A percentile compares a stretch with the other conserved stretches of the same genome.
phyloP scores from a whole-genome alignment of 2,113 vertebrate species.

The Glareola pratincola region DNA sequence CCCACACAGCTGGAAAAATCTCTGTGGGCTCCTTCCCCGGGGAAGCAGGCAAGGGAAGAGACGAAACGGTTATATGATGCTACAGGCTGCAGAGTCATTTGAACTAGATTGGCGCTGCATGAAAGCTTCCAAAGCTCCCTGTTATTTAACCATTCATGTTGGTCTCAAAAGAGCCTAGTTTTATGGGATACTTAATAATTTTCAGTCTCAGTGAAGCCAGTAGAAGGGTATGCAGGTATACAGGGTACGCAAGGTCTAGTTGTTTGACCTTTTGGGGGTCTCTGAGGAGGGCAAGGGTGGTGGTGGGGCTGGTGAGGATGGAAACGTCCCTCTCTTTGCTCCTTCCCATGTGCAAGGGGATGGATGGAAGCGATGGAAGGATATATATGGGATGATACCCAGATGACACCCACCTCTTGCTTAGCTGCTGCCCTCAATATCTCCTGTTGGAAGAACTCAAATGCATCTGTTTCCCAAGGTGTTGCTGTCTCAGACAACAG shows the following conservation, averaged over 20 bases:
- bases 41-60: not conserved
- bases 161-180: not conserved
- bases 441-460: not conserved
- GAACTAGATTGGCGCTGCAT: not conserved
- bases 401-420: not conserved
- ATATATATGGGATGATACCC: not conserved
- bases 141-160: not conserved
- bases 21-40: not conserved
- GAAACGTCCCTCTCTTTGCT: not conserved
- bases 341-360: not conserved
- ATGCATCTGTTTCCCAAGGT: not conserved
- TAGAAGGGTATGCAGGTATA: not conserved
- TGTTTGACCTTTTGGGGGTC: not conserved
- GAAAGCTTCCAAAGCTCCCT: not conserved
- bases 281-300: not conserved
- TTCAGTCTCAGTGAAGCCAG: not conserved
- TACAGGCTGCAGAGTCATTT: not conserved
- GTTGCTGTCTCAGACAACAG: not conserved
- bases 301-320: not conserved
- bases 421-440: not conserved
- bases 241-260: not conserved
- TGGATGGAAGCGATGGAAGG: not conserved
- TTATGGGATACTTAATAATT: not conserved
- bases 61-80: not conserved
- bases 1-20: not conserved